Evolutionary conservation across 1,140 invertebrate genomes (phyloP), one percentile per base, ranked within the genome.

Genomic region (Tribolium madens): DNA sequence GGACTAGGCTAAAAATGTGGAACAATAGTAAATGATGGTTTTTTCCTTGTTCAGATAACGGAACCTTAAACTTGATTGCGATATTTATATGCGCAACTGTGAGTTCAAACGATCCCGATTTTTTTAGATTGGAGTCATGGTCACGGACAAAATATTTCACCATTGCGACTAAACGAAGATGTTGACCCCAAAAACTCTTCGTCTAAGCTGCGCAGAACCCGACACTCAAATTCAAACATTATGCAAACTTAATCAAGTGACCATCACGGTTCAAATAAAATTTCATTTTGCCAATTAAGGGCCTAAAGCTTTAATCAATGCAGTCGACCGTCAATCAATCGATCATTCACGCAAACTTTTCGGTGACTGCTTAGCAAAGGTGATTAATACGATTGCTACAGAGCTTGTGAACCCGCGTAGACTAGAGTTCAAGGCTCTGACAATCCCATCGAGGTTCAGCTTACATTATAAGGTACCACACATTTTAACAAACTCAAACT

Each of bases 151-250:
- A 50, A 52, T 72, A 72, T 72, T 73, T 72, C 21, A 73, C 72
- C 36, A 77, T 69, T 64, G 64, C 68, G 21, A 69, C 60, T 46
- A 70, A 57, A 52, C 64, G 76, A 60, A 72, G 76, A 72, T 77
- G 76, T 77, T 77, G 76, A 77, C 76, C 76, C 52, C 68, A 77
- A 77, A 77, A 77, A 72, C 71, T 68, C 33, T 70, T 75, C 73
- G 26, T 64, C 57, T 64, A 64, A 57, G 26, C 57, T 64, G 21
- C 21, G 26, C 21, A 64, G 21, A 64, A 33, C 7, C 10, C 52
- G 26, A n/a, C 21, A 64, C 26, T 64, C 26, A 17, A 64, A 64
- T 64, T 42, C 52, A 52, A 52, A 47, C 21, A 26, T 26, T 26
- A 26, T 42, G 36, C n/a, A 42, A 42, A 42, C 7, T 42, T 10